Evolutionary conservation across 2,888 invertebrate genomes (phyloP), one percentile per base, ranked within the genome.

Genomic region (Calliopum simillimum): DNA sequence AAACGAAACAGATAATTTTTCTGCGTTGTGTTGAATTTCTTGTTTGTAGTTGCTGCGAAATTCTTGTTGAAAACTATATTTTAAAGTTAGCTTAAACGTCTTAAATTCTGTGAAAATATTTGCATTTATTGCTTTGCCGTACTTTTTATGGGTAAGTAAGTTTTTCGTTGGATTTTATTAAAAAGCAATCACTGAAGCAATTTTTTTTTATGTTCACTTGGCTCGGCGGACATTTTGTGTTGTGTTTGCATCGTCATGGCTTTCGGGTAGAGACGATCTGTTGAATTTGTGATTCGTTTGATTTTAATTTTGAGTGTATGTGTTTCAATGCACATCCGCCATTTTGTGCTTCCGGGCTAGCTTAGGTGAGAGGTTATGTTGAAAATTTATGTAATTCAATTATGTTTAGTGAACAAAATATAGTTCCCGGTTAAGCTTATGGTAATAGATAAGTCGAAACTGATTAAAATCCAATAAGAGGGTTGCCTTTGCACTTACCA

Each of bases 291-390:
- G 33, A 33, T 33, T 33, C 33, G 33, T 33, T 6, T 33, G 8
- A 8, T 33, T 33, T 33, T 46, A 4, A 53, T 19, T 25, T 13
- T 63, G 46, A 49, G 67, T 59, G 58, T 67, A 59, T 67, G 33
- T 43, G 53, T 16, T 62, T 46, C 21, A 16, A 25, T 41, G 16
- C 14, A 43, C 55, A 23, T 53, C 41, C 59, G 67, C 66, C 66
- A 66, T 66, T 66, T 66, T 49, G 67, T 41, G 58, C 49, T 67
- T 67, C 59, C 67, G 59, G 46, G 47, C 21, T 49, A 13, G 25
- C 5, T 16, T n/a, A 23, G 44, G 56, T 41, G 21, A 11, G 56
- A 25, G 56, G 56, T 56, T 56, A 56, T 6, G 19, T 56, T 14
- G 33, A 13, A n/a, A 21, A 25, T 13, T 53, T 53, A n/a, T 56